Evolutionary conservation across 2,113 vertebrate genomes (phyloP).

Genomic region (Neolamprologus fasciatus): DNA sequence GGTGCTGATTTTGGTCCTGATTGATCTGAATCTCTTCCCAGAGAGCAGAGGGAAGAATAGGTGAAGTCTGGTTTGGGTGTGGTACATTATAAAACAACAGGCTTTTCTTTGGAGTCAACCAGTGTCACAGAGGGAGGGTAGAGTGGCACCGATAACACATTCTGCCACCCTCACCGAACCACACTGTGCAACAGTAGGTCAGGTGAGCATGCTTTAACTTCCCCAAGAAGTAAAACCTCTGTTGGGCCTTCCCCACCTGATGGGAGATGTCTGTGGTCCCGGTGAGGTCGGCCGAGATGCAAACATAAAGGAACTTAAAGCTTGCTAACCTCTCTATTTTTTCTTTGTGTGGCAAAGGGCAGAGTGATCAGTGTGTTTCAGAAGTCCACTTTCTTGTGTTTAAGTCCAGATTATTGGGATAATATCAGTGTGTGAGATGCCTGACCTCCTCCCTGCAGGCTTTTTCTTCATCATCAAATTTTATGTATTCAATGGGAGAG

Average conservation of each 20-base stretch:
- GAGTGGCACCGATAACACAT: rapidly evolving
- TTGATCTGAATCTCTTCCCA: neutral
- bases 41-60: neutral
- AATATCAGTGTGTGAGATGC: neutral
- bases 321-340: neutral
- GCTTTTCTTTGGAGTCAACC: neutral
- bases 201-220: neutral
- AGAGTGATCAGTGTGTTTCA: neutral
- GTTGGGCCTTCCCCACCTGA: neutral
- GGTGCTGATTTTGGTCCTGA: neutral
- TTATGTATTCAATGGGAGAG: neutral
- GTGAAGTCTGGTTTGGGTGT: neutral
- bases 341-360: neutral
- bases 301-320: neutral
- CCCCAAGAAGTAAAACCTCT: neutral
- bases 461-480: neutral
- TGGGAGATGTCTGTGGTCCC: neutral
- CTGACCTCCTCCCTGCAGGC: neutral
- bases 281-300: rapidly evolving
- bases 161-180: neutral
- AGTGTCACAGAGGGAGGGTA: neutral
- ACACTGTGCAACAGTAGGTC: neutral
- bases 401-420: neutral
- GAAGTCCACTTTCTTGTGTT: neutral
- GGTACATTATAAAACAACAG: neutral